phyloP scores from a whole-genome alignment of 1,140 invertebrate species.

The Tetramorium parvispinum region DNA sequence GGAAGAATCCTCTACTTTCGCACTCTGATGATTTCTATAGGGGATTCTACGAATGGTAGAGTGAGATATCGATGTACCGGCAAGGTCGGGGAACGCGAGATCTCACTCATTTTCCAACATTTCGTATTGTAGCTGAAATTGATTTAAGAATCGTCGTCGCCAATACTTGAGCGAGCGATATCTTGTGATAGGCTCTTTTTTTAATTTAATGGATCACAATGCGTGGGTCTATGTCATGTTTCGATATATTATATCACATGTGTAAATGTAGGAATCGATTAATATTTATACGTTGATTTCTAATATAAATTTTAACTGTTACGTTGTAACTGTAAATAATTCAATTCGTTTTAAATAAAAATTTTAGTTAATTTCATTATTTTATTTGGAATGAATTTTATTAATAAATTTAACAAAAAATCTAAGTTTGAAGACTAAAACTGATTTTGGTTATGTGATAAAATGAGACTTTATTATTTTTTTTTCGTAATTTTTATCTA shows the following conservation, averaged over 20 bases:
- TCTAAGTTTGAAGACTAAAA: too few relatives aligned
- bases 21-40: slow-evolving; percentile 36
- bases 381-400: too few relatives aligned
- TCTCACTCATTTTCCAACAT: slow-evolving; percentile 66
- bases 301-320: too few relatives aligned
- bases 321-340: too few relatives aligned
- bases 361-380: too few relatives aligned
- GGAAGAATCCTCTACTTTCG: slow-evolving; percentile 33
- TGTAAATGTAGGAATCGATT: not conserved
- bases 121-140: slow-evolving; percentile 76
- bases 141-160: slow-evolving; percentile 74
- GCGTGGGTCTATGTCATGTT: not conserved
- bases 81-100: slow-evolving; percentile 3
- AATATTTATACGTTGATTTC: too few relatives aligned
- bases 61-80: slow-evolving; percentile 57
- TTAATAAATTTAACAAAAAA: too few relatives aligned
- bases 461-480: too few relatives aligned
- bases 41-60: slow-evolving; percentile 15
- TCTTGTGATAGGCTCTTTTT: not conserved
- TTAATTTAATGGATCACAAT: not conserved
- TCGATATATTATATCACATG: not conserved
- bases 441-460: too few relatives aligned
- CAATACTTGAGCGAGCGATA: slow-evolving; percentile 45
- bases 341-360: too few relatives aligned
- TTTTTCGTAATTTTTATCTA: too few relatives aligned